These are phyloP conservation scores for Cyanistes caeruleus DNA, from an alignment of 2,113 vertebrate genomes.

Conservation along the genomic window DNA sequence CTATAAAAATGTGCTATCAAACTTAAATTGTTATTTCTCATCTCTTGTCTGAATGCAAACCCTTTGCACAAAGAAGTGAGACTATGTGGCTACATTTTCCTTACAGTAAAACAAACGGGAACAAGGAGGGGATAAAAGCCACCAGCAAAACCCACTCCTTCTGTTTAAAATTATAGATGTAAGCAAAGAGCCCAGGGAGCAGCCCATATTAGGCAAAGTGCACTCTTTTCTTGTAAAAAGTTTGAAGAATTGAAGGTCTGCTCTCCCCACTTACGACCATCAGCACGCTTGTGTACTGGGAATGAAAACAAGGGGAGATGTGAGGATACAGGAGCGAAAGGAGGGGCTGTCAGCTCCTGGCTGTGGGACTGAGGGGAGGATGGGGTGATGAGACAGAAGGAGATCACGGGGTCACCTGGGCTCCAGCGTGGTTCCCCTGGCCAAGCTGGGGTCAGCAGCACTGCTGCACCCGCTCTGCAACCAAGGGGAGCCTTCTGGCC, in stretches of 20 bases:
- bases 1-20: neutral
- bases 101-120: constrained; percentile 45
- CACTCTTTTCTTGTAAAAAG: constrained; percentile 78
- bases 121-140: constrained; percentile 37
- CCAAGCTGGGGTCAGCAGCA: accelerated
- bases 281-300: constrained; percentile 29
- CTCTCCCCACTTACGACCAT: constrained; percentile 27
- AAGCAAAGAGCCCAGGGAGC: constrained; percentile 66
- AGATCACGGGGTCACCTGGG: neutral
- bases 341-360: neutral
- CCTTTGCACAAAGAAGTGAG: neutral
- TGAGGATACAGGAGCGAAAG: neutral
- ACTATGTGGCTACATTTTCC: neutral
- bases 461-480: accelerated
- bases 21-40: neutral
- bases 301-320: constrained; percentile 66
- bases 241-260: constrained; percentile 66
- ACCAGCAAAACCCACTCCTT: constrained; percentile 58
- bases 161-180: constrained; percentile 73
- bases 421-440: neutral
- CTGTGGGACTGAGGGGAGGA: neutral
- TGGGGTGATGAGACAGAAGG: neutral
- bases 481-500: neutral
- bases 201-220: constrained; percentile 78
- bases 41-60: neutral